A percentile compares a stretch with the other conserved stretches of the same genome.
These are phyloP conservation scores for Drosophila subsilvestris DNA, from an alignment of 2,888 invertebrate species.

Conservation along the genomic window DNA sequence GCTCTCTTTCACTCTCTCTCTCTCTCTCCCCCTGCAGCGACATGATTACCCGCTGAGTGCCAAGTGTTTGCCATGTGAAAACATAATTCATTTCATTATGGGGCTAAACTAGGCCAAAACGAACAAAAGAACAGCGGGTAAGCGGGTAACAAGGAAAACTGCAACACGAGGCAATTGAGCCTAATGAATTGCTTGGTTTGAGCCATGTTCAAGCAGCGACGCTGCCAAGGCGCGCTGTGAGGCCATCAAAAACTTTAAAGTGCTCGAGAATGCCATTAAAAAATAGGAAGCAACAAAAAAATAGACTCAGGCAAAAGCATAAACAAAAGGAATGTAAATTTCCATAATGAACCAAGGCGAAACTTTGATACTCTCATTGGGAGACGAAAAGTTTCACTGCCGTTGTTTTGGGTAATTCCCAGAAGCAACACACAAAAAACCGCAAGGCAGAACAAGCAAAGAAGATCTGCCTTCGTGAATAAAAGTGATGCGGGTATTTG, in stretches of 20 bases:
- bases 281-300: slow-evolving; percentile 29
- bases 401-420: slow-evolving; percentile 11
- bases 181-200: slow-evolving; percentile 67
- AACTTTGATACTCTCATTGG: slow-evolving; percentile 21
- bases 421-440: background rate
- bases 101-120: slow-evolving; percentile 65
- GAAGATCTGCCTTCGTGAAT: too few species aligned
- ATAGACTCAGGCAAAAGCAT: slow-evolving; percentile 23
- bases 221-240: slow-evolving; percentile 42
- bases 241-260: slow-evolving; percentile 74
- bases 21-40: slow-evolving; percentile 20
- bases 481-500: background rate
- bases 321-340: slow-evolving; percentile 14
- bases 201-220: background rate
- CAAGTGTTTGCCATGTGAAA: slow-evolving; percentile 64
- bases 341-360: slow-evolving; percentile 25
- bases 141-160: slow-evolving; percentile 6
- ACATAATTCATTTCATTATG: slow-evolving; percentile 73
- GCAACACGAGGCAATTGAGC: slow-evolving; percentile 53
- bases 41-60: slow-evolving; percentile 69
- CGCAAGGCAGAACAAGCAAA: background rate
- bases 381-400: slow-evolving; percentile 9
- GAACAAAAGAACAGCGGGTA: slow-evolving; percentile 30
- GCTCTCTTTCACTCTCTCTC: background rate
- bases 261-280: slow-evolving; percentile 49